These are phyloP conservation scores for Centruroides vittatus DNA, from an alignment of 1,140 invertebrate genomes.

Conservation along the genomic window DNA sequence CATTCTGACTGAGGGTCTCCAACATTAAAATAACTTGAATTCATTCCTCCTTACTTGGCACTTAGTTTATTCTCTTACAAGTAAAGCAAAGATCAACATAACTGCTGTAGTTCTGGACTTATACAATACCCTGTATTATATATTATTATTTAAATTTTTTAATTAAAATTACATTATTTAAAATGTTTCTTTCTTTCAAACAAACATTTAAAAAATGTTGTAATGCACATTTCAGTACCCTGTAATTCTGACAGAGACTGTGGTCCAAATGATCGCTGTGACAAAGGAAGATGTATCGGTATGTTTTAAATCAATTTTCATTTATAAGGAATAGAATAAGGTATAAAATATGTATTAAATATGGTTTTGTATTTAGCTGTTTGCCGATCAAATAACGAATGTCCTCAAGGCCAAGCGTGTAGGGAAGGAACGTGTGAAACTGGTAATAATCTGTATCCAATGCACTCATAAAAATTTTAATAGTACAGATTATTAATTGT, in stretches of 20 bases:
- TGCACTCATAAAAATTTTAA: not conserved
- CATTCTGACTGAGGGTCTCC: too few species aligned
- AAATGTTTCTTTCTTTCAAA: too few species aligned
- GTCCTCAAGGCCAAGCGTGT: conserved; percentile 17
- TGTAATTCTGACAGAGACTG: conserved; percentile 20
- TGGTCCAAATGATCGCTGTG: conserved; percentile 18
- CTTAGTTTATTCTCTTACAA: too few species aligned
- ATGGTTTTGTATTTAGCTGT: conserved; percentile 5
- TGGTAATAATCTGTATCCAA: conserved; percentile 1
- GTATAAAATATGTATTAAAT: not conserved
- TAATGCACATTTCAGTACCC: conserved; percentile 5
- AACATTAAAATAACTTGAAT: too few species aligned
- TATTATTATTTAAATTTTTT: too few species aligned
- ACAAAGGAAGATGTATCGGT: conserved; percentile 16
- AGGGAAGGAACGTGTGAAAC: conserved; percentile 16
- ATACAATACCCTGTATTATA: too few species aligned
- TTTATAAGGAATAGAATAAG: not conserved
- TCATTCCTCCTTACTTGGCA: too few species aligned
- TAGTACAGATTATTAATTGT: not conserved
- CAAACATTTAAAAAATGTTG: not conserved
- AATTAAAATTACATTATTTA: too few species aligned
- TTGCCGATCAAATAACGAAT: conserved; percentile 15
- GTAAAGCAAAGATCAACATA: too few species aligned
- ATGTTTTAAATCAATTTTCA: conserved; percentile 10
- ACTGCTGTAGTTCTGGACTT: too few species aligned